These are phyloP conservation scores for Jacana jacana DNA, from an alignment of 2,113 vertebrate species.

Conservation along the genomic window DNA sequence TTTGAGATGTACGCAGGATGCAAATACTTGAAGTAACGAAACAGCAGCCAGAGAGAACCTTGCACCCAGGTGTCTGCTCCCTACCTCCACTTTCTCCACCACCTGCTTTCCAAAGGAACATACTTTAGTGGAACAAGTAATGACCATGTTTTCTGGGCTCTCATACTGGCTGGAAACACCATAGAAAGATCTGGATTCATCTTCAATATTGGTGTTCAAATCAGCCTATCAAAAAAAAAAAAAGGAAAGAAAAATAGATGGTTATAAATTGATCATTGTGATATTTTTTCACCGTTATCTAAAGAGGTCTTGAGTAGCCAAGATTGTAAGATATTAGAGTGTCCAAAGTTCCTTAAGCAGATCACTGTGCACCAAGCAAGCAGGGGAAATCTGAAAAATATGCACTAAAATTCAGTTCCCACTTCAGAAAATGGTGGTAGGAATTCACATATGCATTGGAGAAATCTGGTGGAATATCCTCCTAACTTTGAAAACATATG, in stretches of 20 bases:
- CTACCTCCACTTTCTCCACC: slow-evolving; percentile 96
- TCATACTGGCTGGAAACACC: slow-evolving; percentile 95
- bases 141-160: slow-evolving; percentile 93
- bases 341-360: not conserved
- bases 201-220: slow-evolving; percentile 89
- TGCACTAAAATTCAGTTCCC: not conserved
- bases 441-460: not conserved
- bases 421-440: not conserved
- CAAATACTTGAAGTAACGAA: not conserved
- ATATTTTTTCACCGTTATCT: not conserved
- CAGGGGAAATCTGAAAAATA: not conserved
- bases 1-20: not conserved
- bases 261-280: not conserved
- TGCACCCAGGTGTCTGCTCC: not conserved
- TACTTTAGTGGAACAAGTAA: slow-evolving; percentile 96
- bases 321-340: not conserved
- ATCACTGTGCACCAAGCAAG: not conserved
- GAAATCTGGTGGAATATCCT: not conserved
- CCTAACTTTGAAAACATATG: not conserved
- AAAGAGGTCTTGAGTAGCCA: not conserved
- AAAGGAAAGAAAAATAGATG: not conserved
- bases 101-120: slow-evolving; percentile 98
- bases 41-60: not conserved
- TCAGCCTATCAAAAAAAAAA: slow-evolving; percentile 79
- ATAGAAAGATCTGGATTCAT: slow-evolving; percentile 91